Conservation (phyloP, 2,888 invertebrate genomes). For the Drosophila pegasa region DNA sequence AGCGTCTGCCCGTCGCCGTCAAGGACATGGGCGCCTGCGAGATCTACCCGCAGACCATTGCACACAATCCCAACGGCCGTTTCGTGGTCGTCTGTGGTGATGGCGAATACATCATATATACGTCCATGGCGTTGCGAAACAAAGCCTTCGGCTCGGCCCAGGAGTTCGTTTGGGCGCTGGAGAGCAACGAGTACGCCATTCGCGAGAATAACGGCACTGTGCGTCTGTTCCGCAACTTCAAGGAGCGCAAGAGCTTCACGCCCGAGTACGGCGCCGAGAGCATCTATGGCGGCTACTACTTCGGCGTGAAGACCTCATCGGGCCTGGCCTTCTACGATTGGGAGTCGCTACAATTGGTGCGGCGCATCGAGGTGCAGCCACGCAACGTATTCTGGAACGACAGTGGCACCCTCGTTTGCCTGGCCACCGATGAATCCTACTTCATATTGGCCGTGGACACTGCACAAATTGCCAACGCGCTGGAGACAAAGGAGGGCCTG, state of each 20-base stretch:
- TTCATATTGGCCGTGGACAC: slow-evolving; percentile 96
- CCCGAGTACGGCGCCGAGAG: slow-evolving; percentile 99
- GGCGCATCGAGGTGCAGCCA: slow-evolving; percentile 98
- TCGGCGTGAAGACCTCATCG: slow-evolving; percentile 96
- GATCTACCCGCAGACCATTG: slow-evolving; percentile 99
- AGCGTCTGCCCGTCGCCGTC: slow-evolving; percentile 95
- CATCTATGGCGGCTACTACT: slow-evolving; percentile 95
- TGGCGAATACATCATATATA: slow-evolving; percentile 99
- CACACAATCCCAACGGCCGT: slow-evolving; percentile 99
- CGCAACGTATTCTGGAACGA: slow-evolving; percentile 98
- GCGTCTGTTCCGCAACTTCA: slow-evolving; percentile 99
- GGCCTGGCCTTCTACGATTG: slow-evolving; percentile 98
- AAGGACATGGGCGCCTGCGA: slow-evolving; percentile 99
- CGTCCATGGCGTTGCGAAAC: slow-evolving; percentile 99
- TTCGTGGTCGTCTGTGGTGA: slow-evolving; percentile 98
- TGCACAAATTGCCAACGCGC: slow-evolving; percentile 91
- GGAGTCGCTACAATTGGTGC: slow-evolving; percentile 95
- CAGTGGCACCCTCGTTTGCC: slow-evolving; percentile 95
- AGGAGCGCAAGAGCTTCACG: slow-evolving; percentile 97
- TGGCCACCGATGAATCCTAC: slow-evolving; percentile 98
- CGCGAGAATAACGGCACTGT: slow-evolving; percentile 95
- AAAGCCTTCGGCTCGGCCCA: slow-evolving; percentile 99
- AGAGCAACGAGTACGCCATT: slow-evolving; percentile 96
- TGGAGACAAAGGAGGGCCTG: slow-evolving; percentile 90
- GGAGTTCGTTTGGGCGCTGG: slow-evolving; percentile 99